Percentiles rank a stretch among this genome's conserved stretches.
Evolutionary conservation across 2,797 vertebrate species (phyloP).

Genomic region (Acanthornis magna): DNA sequence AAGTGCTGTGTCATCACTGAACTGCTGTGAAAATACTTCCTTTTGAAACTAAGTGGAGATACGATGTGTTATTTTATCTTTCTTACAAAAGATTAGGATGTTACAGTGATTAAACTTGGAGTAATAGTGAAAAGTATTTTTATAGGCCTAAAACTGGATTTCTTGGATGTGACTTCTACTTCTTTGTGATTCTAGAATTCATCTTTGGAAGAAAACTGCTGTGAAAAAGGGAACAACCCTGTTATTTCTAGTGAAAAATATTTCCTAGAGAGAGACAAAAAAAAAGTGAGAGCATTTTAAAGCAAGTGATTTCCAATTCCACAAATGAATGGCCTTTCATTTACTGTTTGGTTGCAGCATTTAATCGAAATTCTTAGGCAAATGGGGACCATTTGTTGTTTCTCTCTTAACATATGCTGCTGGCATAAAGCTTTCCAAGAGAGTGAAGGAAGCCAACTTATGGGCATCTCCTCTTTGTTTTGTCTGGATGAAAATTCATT

Average conservation of each 20-base stretch:
- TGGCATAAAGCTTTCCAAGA: background rate
- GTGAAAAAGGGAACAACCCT: background rate
- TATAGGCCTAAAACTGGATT: background rate
- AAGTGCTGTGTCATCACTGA: background rate
- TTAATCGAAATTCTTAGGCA: background rate
- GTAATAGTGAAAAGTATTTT: background rate
- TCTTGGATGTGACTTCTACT: background rate
- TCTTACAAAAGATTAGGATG: background rate
- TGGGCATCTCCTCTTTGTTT: background rate
- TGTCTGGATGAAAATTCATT: constrained; percentile 1
- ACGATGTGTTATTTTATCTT: background rate
- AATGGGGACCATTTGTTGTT: background rate
- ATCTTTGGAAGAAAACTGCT: background rate
- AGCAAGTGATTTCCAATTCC: background rate
- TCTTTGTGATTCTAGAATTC: background rate
- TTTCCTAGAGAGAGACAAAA: background rate
- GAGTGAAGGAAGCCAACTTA: background rate
- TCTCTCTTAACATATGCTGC: background rate
- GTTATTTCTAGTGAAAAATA: background rate
- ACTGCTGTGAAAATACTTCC: background rate
- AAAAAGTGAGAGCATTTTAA: background rate
- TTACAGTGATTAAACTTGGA: background rate
- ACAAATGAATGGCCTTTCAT: background rate
- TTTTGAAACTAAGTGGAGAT: background rate
- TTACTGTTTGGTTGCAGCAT: background rate